These are phyloP conservation scores for Lutjanus campechanus DNA, from an alignment of 2,797 vertebrate species.

Conservation along the genomic window DNA sequence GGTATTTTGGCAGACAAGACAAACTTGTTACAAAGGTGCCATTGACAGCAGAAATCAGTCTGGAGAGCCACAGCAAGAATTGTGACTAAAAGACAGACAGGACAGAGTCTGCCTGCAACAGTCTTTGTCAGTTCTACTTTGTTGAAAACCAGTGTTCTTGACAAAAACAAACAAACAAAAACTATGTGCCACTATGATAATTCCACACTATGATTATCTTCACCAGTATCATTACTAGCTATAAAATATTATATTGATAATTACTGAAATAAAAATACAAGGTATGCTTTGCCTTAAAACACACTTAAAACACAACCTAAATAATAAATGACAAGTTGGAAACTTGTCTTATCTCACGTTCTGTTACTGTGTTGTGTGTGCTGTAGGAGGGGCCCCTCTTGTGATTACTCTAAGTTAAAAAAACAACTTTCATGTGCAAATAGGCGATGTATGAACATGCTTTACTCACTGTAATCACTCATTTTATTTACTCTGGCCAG, in stretches of 20 bases:
- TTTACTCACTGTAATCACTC: too few relatives aligned
- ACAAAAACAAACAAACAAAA: too few relatives aligned
- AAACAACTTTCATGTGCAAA: not conserved
- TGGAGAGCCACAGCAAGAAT: not conserved
- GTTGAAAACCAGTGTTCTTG: too few relatives aligned
- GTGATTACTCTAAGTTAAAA: not conserved
- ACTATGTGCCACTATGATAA: not conserved
- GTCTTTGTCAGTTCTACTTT: too few relatives aligned
- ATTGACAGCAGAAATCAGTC: not conserved
- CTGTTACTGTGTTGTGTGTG: not conserved
- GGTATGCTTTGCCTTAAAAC: too few relatives aligned
- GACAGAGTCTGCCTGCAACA: too few relatives aligned
- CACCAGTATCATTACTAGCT: not conserved
- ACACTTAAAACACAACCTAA: too few relatives aligned
- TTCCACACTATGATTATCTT: not conserved
- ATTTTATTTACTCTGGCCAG: too few relatives aligned
- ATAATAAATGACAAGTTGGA: too few relatives aligned
- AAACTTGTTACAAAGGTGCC: not conserved
- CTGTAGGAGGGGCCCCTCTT: not conserved
- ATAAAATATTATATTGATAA: not conserved
- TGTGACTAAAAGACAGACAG: not conserved
- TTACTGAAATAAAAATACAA: too few relatives aligned
- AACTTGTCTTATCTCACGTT: not conserved
- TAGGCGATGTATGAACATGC: too few relatives aligned
- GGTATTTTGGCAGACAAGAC: not conserved